Conservation (phyloP, 2,888 invertebrate species). For the Limenitis camilla region DNA sequence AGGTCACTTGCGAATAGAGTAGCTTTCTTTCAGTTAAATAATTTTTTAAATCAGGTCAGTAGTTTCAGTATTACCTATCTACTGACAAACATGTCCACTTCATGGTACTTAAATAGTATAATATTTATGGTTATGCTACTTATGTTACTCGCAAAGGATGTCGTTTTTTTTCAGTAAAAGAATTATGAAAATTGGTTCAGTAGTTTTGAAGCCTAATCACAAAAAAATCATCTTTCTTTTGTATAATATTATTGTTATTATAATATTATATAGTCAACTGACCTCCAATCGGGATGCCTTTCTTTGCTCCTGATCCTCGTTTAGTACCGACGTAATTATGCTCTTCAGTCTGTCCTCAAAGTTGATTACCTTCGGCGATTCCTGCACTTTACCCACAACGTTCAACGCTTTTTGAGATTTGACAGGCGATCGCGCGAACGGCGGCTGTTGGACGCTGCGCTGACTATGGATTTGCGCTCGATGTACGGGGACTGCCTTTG, state of each 20-base stretch:
- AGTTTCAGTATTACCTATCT: no score
- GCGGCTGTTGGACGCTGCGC: slow-evolving; percentile 32
- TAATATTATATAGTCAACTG: background rate
- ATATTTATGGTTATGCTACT: no score
- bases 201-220: background rate
- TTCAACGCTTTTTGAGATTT: slow-evolving; percentile 60
- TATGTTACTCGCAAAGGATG: no score
- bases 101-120: no score
- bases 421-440: slow-evolving; percentile 43
- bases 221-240: background rate
- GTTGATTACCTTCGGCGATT: slow-evolving; percentile 87
- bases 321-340: slow-evolving; percentile 88
- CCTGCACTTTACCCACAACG: slow-evolving; percentile 75
- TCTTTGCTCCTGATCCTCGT: slow-evolving; percentile 81
- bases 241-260: background rate
- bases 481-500: slow-evolving; percentile 27
- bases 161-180: no score
- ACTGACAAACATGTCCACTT: no score
- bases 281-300: slow-evolving; percentile 33
- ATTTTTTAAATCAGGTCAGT: no score
- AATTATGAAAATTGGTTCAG: no score
- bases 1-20: no score
- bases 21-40: no score
- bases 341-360: slow-evolving; percentile 92
- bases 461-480: slow-evolving; percentile 41